Conservation (phyloP, 2,113 vertebrate species). For the Hippocampus zosterae region DNA sequence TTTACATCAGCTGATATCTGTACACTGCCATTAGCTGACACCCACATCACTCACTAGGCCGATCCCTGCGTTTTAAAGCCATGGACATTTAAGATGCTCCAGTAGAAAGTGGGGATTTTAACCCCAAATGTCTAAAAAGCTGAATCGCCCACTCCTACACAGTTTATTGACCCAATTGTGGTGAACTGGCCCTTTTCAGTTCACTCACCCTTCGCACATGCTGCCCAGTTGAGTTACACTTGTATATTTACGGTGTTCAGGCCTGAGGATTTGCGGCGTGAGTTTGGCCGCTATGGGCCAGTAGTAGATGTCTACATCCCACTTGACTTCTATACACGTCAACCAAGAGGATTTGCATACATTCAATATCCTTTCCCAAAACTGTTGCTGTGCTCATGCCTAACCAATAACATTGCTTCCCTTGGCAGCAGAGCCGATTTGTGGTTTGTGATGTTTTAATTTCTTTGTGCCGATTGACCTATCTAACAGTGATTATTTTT, state of each 20-base stretch:
- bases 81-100: too few species aligned
- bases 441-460: constrained; percentile 23
- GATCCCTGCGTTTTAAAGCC: too few species aligned
- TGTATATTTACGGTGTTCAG: constrained; percentile 81
- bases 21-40: too few species aligned
- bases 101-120: too few species aligned
- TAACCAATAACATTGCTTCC: constrained; percentile 27
- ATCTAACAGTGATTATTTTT: constrained; percentile 94
- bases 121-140: too few species aligned
- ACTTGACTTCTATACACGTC: constrained; percentile 99
- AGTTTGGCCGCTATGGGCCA: constrained; percentile 97
- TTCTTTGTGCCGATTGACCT: constrained; percentile 44
- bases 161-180: not conserved
- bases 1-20: not conserved
- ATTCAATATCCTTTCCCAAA: constrained; percentile 98
- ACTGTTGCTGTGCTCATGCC: constrained; percentile 13
- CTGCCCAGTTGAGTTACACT: constrained; percentile 48
- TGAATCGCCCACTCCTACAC: not conserved
- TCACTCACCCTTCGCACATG: not conserved
- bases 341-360: constrained; percentile 99
- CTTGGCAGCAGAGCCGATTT: constrained; percentile 36
- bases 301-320: constrained; percentile 99
- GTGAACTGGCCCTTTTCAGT: constrained; percentile 38
- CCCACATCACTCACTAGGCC: too few species aligned
- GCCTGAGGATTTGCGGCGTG: constrained; percentile 97